Base-by-base conservation (phyloP, 2,888 invertebrate species). In the Cabera pusaria region DNA sequence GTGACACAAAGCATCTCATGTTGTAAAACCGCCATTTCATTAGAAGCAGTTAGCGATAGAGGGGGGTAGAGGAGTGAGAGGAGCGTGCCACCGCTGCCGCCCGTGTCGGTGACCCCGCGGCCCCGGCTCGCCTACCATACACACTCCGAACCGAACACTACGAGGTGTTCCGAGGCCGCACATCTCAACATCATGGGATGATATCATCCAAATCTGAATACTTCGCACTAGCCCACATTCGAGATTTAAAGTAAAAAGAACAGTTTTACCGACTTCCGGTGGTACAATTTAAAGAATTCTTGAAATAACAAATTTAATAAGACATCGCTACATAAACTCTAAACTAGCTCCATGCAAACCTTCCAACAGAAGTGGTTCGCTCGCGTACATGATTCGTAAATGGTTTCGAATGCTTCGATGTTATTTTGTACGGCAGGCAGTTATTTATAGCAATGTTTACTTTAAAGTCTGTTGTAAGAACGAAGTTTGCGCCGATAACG, bases 31-130 rank as follows among this genome's bases (percentile, higher is more conserved):
- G 37, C 26, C 34, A 57, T 60, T 58, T 57, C 49, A 49, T 66
- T 62, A 58, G 42, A 56, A 60, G 56, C 51, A 58, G 44, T 60
- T 56, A 50, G 60, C 59, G 49, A 63, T 59, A 60, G 57, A 53
- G 64, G 57, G 56, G 57, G 59, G 56, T 64, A 46, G 59, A 57
- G 59, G 60, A 64, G 59, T 51, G 47, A 42, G 49, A 41, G 47
- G 52, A 42, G 59, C 49, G 53, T 60, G 57, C 57, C 60, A 50
- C 60, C 50, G 58, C 43, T 46, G 57, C 52, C 52, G 56, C 48
- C 54, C 54, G 75, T 80, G 85, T 86, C 85, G 82, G 68, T 84
- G 85, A 86, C 85, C 85, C 73, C 82, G 69, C 78, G 74, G 80
- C 78, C 73, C 75, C 74, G 74, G 65, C 74, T 68, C 66, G 62